These are phyloP conservation scores for Polydesmus complanatus DNA, from an alignment of 2,888 invertebrate species.

Conservation along the genomic window DNA sequence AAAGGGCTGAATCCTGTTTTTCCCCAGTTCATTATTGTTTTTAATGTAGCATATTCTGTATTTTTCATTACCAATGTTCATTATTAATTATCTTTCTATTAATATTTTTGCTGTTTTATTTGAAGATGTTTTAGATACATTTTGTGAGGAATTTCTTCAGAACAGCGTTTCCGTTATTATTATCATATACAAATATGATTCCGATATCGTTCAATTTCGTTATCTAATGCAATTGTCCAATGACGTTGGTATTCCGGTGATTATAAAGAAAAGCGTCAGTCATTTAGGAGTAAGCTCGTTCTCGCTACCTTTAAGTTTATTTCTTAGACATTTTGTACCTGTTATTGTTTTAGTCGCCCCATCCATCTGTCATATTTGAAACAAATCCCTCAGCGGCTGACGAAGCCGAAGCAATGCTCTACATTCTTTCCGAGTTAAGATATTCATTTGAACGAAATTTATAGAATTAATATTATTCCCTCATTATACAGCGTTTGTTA, in stretches of 20 bases:
- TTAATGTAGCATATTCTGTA: too few relatives aligned
- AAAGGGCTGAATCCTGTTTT: too few relatives aligned
- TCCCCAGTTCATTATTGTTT: too few relatives aligned
- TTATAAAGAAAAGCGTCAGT: neutral
- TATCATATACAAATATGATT: neutral
- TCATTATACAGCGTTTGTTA: too few relatives aligned
- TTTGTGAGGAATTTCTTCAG: conserved; percentile 1
- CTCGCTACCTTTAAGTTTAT: neutral
- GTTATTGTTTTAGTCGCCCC: neutral
- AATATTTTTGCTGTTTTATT: too few relatives aligned
- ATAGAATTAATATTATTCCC: too few relatives aligned
- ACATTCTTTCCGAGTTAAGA: neutral
- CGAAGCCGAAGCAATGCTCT: neutral
- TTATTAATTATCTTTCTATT: too few relatives aligned
- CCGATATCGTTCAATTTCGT: too few relatives aligned
- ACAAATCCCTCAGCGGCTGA: neutral
- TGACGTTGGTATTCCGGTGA: conserved; percentile 1
- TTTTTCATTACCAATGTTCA: too few relatives aligned
- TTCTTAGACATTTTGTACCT: neutral
- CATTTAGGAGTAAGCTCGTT: neutral
- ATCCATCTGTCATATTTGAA: neutral
- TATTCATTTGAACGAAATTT: neutral
- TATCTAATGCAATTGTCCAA: neutral
- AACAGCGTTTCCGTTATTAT: neutral
- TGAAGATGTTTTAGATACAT: neutral